A percentile compares a stretch with the other conserved stretches of the same genome.
These are phyloP conservation scores for Coracias cyanogaster DNA, from an alignment of 2,797 vertebrate genomes.

Conservation along the genomic window DNA sequence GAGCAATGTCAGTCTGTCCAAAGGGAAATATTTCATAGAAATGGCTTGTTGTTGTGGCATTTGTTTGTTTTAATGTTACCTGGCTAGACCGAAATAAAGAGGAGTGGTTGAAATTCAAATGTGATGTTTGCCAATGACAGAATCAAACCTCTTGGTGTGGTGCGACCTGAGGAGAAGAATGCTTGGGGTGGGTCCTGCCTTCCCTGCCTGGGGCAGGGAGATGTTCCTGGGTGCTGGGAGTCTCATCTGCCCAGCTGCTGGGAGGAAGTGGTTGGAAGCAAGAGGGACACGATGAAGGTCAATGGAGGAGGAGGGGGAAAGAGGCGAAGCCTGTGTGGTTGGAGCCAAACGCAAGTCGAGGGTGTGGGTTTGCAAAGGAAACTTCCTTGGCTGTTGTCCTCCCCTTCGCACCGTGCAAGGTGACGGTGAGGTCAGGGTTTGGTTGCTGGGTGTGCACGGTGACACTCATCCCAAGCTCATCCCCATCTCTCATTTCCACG, in stretches of 20 bases:
- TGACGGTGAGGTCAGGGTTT: not conserved
- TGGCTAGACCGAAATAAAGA: not conserved
- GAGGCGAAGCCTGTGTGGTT: fast-evolving
- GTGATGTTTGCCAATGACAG: not conserved
- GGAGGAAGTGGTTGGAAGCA: fast-evolving
- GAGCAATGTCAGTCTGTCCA: not conserved
- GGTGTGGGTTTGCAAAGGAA: not conserved
- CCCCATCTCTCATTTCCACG: not conserved
- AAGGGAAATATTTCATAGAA: not conserved
- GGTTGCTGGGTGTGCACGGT: fast-evolving
- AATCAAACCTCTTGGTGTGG: not conserved
- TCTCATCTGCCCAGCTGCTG: not conserved
- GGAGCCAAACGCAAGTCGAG: not conserved
- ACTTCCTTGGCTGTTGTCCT: not conserved
- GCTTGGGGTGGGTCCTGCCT: not conserved
- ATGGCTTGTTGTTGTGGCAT: not conserved
- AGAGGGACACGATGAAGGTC: not conserved
- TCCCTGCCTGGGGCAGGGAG: not conserved
- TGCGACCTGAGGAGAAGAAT: not conserved
- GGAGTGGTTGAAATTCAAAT: not conserved
- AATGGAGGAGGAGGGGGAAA: not conserved
- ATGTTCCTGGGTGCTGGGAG: not conserved
- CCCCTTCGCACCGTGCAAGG: not conserved
- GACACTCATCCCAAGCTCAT: not conserved
- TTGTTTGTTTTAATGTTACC: not conserved